A percentile compares a stretch with the other conserved stretches of the same genome.
These are phyloP conservation scores for Typhlomys cinereus DNA, from an alignment of 2,113 vertebrate genomes.

Conservation along the genomic window DNA sequence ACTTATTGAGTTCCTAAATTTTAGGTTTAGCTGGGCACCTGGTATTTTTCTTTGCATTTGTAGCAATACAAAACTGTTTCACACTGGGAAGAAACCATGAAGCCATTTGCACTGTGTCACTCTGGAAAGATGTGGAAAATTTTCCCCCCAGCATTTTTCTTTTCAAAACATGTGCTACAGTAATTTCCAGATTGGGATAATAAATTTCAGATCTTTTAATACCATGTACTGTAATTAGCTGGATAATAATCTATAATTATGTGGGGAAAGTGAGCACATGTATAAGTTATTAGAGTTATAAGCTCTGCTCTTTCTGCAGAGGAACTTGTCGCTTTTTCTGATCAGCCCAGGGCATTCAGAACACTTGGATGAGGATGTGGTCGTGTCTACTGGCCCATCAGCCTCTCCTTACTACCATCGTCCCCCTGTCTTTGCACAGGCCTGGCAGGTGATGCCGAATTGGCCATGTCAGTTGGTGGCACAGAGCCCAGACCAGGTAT, in stretches of 20 bases:
- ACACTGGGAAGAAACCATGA: not conserved
- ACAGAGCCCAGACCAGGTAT: not conserved
- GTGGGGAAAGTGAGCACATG: slow-evolving; percentile 57
- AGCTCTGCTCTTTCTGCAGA: slow-evolving; percentile 43
- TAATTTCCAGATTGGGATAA: slow-evolving; percentile 76
- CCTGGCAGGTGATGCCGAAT: not conserved
- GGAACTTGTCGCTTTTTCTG: slow-evolving; percentile 55
- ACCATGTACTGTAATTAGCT: slow-evolving; percentile 75
- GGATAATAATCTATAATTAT: slow-evolving; percentile 81
- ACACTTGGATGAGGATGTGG: not conserved
- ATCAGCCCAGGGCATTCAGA: not conserved
- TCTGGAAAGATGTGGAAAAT: not conserved
- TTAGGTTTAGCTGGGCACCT: slow-evolving; percentile 1
- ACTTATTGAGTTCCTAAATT: slow-evolving; percentile 28
- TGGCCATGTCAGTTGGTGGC: not conserved
- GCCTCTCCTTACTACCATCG: not conserved
- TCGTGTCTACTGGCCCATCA: not conserved
- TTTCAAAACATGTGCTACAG: slow-evolving; percentile 71
- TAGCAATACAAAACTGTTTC: not conserved
- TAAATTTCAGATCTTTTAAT: slow-evolving; percentile 78
- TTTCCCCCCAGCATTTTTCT: slow-evolving; percentile 47
- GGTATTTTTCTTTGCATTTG: slow-evolving; percentile 43
- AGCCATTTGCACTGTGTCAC: not conserved
- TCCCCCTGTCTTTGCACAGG: not conserved
- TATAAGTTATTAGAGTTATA: slow-evolving; percentile 70